Evolutionary conservation across 2,797 vertebrate genomes (phyloP).

Genomic region (Lepus oiostolus): DNA sequence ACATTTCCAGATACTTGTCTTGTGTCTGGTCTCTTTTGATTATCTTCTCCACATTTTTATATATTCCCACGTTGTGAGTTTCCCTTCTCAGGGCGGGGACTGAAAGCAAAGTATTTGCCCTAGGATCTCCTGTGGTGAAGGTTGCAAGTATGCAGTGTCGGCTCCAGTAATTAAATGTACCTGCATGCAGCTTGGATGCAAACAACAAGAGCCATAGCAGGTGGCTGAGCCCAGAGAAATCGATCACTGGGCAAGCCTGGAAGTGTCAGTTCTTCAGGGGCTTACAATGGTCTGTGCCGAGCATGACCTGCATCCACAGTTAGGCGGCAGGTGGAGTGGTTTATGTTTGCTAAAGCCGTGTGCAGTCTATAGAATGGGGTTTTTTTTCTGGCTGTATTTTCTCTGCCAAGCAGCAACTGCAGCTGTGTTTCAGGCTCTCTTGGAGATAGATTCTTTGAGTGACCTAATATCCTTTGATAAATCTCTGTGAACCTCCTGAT

Average conservation of each 20-base stretch:
- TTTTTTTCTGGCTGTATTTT: background rate
- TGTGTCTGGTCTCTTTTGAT: background rate
- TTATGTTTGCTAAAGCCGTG: background rate
- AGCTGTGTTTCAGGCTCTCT: background rate
- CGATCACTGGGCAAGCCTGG: background rate
- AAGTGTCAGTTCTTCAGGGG: background rate
- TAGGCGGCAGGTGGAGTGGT: background rate
- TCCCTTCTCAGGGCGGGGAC: slow-evolving; percentile 21
- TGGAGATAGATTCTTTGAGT: background rate
- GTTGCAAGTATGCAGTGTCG: background rate
- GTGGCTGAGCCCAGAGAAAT: background rate
- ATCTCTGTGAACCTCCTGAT: background rate
- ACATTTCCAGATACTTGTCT: background rate
- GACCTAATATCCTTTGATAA: background rate
- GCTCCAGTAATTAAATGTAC: background rate
- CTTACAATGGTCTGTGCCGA: too few species aligned
- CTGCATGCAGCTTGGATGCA: background rate
- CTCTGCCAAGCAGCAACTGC: background rate
- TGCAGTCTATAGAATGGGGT: background rate
- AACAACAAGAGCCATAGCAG: background rate
- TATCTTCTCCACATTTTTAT: background rate
- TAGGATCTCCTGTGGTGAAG: background rate
- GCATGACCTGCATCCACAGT: background rate
- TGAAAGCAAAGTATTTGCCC: background rate
- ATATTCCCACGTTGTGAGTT: background rate